Conservation (phyloP, 1,140 invertebrate species). For the Caenorhabditis remanei region DNA sequence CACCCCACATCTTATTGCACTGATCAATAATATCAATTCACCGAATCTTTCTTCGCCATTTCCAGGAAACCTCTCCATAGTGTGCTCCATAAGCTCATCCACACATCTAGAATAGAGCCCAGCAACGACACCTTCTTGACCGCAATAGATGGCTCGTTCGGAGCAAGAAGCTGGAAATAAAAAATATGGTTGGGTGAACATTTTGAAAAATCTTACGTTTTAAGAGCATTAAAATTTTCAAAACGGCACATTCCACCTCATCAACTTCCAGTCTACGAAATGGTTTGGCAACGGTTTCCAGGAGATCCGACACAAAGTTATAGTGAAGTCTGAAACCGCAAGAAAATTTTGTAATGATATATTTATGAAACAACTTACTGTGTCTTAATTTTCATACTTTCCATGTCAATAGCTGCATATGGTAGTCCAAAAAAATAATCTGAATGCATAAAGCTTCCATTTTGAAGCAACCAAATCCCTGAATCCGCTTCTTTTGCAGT, state of each 20-base stretch:
- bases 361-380: neutral
- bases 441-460: constrained; percentile 56
- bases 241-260: constrained; percentile 24
- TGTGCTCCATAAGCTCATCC: constrained; percentile 17
- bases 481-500: constrained; percentile 50
- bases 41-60: constrained; percentile 34
- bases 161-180: constrained; percentile 27
- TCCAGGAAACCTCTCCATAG: neutral
- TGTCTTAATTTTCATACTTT: constrained; percentile 7
- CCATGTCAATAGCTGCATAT: neutral
- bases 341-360: neutral
- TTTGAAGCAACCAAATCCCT: constrained; percentile 59
- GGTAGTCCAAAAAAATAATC: constrained; percentile 55
- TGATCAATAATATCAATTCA: constrained; percentile 16
- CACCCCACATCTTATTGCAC: constrained; percentile 35
- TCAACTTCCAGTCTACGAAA: constrained; percentile 32
- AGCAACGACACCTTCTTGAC: neutral
- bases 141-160: constrained; percentile 9
- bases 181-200: neutral
- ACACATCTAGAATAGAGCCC: neutral
- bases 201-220: constrained; percentile 19
- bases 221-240: constrained; percentile 49
- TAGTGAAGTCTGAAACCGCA: constrained; percentile 48
- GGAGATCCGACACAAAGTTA: constrained; percentile 23
- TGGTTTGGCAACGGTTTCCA: constrained; percentile 11